phyloP scores from a whole-genome alignment of 2,113 vertebrate species.

The Larimichthys crocea region DNA sequence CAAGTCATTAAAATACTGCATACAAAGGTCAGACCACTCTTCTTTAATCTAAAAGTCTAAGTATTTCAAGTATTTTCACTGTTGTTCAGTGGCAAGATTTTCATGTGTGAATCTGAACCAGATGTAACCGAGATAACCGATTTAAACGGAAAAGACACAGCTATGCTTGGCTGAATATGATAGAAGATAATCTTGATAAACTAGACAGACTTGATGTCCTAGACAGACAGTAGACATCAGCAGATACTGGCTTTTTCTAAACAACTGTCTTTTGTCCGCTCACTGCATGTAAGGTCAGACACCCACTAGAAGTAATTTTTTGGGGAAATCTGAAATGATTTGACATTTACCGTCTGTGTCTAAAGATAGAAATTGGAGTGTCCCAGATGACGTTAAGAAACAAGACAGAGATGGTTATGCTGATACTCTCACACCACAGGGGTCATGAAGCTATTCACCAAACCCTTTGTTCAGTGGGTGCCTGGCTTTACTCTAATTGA shows the following conservation, averaged over 20 bases:
- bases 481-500: neutral
- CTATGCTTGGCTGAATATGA: neutral
- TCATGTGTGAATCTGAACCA: neutral
- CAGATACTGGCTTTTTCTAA: slow-evolving; percentile 1
- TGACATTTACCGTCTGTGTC: neutral
- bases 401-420: neutral
- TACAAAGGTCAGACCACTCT: slow-evolving; percentile 16
- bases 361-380: neutral
- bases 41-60: neutral
- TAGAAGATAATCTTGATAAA: slow-evolving; percentile 31
- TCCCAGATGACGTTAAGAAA: neutral
- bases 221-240: slow-evolving; percentile 12
- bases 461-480: neutral
- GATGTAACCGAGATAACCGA: neutral
- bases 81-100: neutral
- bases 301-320: neutral
- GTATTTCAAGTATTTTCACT: neutral
- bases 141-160: neutral
- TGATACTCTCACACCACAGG: neutral
- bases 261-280: slow-evolving; percentile 23
- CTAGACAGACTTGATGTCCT: neutral
- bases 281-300: neutral
- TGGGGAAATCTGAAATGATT: neutral
- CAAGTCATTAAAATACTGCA: neutral
- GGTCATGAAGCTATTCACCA: slow-evolving; percentile 8